Base-by-base conservation (phyloP, 2,797 vertebrate genomes). In the Columba guinea region DNA sequence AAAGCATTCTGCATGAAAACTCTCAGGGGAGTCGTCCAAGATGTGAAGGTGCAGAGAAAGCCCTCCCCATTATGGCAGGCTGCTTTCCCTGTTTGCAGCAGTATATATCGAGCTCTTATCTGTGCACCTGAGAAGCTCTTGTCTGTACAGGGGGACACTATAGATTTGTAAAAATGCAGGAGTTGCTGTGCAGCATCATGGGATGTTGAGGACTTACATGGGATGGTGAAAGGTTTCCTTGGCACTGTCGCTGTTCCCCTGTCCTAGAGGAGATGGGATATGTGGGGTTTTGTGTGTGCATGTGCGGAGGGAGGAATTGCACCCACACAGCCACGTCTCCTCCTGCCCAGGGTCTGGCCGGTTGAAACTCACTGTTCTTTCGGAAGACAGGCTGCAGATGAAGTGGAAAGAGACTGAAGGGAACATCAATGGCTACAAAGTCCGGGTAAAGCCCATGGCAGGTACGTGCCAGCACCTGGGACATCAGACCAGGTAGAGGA, bases 351-450 rank as follows among this genome's bases (percentile, higher is more conserved):
- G 60, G 52, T 95, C 96, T 5, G 82, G 97, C 39, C 97, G 80
- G 64, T 98, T 99, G 63, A 98, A 98, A 77, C 98, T 99, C 89
- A 98, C 98, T 0, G 99, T 99, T 46, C 97, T 99, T 32, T 98
- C 99, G 0, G 99, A 99, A 97, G 99, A 99, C 97, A 97, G 98
- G 65, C 98, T 99, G 44, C 99, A 99, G 95, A 99, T 99, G 98
- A 99, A 99, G 93, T 99, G 99, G 99, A 99, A 98, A 89, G 99
- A 98, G 90, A 97, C 98, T 0, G 99, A 99, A 37, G 98, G 98
- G 22, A 98, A 96, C 4, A 93, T 98, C 89, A 98, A 97, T 13
- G 99, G 99, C 67, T 99, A 99, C 97, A 99, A 99, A 95, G 98
- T 99, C 78, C 97, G 98, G 92, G 98, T 99, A 51, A 99, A 97